A percentile compares a stretch with the other conserved stretches of the same genome.
Evolutionary conservation across 2,797 vertebrate species (phyloP).

Genomic region (Mus caroli): DNA sequence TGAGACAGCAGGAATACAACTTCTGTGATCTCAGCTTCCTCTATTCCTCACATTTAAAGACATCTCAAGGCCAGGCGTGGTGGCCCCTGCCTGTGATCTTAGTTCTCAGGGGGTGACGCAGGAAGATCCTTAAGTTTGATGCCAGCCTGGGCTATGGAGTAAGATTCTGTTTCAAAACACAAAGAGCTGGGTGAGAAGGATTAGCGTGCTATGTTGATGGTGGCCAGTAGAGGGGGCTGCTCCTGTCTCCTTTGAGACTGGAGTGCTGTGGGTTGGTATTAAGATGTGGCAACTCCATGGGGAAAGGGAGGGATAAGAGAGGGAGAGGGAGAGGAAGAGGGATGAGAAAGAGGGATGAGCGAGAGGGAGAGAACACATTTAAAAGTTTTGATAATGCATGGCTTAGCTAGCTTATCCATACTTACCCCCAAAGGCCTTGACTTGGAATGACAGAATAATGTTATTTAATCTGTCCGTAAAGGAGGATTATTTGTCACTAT

Average conservation of each 20-base stretch:
- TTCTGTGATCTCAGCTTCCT: constrained; percentile 3
- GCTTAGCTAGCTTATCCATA: not conserved
- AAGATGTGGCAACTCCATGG: not conserved
- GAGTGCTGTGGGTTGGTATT: not conserved
- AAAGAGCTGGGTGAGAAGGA: not conserved
- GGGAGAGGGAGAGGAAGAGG: too few relatives aligned
- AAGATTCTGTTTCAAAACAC: not conserved
- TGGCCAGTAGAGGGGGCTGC: not conserved
- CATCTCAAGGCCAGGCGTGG: not conserved
- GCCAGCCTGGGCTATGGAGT: not conserved
- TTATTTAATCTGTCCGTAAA: not conserved
- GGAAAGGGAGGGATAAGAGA: not conserved
- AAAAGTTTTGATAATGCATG: not conserved
- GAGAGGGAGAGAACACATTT: too few relatives aligned
- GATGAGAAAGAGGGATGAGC: too few relatives aligned
- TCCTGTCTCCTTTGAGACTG: not conserved
- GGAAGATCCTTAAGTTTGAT: not conserved
- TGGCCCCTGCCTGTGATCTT: not conserved
- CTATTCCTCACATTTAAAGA: constrained; percentile 10
- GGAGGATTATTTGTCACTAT: not conserved
- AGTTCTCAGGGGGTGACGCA: not conserved
- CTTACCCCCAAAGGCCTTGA: not conserved
- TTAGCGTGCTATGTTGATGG: not conserved
- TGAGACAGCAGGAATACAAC: not conserved
- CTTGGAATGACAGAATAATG: not conserved